phyloP scores from a whole-genome alignment of 2,888 invertebrate species.

The Leuctra nigra region DNA sequence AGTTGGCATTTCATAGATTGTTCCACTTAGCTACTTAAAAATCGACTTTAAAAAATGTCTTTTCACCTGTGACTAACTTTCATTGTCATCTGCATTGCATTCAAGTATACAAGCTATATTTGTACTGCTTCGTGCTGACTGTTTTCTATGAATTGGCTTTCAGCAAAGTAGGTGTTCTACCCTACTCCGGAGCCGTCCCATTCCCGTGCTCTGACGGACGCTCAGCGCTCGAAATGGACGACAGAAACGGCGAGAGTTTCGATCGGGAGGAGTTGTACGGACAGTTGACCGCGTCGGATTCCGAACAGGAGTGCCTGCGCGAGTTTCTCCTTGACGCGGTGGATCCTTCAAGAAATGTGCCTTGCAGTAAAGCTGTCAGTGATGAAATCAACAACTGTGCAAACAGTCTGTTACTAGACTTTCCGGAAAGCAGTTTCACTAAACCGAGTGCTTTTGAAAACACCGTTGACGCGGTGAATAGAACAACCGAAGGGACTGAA shows the following conservation, averaged over 20 bases:
- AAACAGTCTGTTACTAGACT: neutral
- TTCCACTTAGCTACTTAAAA: too few relatives aligned
- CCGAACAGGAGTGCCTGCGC: constrained; percentile 33
- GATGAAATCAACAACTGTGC: constrained; percentile 11
- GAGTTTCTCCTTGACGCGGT: constrained; percentile 33
- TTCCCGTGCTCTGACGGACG: too few relatives aligned
- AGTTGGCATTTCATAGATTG: too few relatives aligned
- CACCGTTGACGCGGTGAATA: neutral
- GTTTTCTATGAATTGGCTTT: too few relatives aligned
- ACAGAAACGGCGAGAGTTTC: constrained; percentile 34
- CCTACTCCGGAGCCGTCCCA: too few relatives aligned
- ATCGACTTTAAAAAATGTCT: too few relatives aligned
- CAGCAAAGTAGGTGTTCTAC: too few relatives aligned
- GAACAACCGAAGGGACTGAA: constrained; percentile 10
- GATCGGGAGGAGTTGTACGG: constrained; percentile 33
- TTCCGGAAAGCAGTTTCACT: neutral
- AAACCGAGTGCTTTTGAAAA: constrained; percentile 3
- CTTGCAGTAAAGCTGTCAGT: constrained; percentile 19
- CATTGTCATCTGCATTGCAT: too few relatives aligned
- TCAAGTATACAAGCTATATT: too few relatives aligned
- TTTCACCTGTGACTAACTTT: too few relatives aligned
- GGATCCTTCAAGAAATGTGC: constrained; percentile 21
- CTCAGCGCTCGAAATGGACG: constrained; percentile 31
- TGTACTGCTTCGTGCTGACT: too few relatives aligned
- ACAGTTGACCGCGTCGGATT: constrained; percentile 32